Evolutionary conservation across 2,797 vertebrate genomes (phyloP), one percentile per base, ranked within the genome.

Genomic region (Sebastes nivosus): DNA sequence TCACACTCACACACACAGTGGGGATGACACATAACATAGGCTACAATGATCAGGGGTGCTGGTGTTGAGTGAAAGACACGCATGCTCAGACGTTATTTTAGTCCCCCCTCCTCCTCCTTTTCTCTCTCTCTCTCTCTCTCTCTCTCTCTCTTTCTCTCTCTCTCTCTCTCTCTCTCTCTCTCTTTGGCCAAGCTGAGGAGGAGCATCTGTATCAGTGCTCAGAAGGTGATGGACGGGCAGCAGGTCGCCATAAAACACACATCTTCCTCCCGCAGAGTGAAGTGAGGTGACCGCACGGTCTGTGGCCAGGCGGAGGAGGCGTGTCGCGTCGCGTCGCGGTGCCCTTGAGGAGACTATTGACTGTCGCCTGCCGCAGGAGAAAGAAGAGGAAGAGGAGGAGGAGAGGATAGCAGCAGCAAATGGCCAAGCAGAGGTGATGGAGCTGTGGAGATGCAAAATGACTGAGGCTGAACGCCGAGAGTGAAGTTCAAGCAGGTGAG

Each of bases 51-150:
- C 4, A 61, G 61, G 52, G 67, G 14, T 73, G 42, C 61, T 72
- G 67, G 59, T 69, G 60, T 74, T 72, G 38, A 12, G 50, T 58
- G 74, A 78, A 72, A 75, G 46, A 83, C 57, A 92, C 92, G 93
- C 94, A 95, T 93, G 92, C 94, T 91, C 91, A 91, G 75, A 93
- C 74, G 60, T 75, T 36, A 80, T 84, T 34, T 87, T 69, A 67
- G 27, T 20, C n/a, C 32, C 18, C 18, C 58, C 14, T 27, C 59
- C 12, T 42, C n/a, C 52, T 25, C 55, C 25, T 68, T 59, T 78
- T 68, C 63, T 25, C 59, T 70, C 66, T 20, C 20, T 67, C 63
- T 57, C 73, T 36, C 64, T 55, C 58, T 61, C 60, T 60, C 36
- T 67, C 67, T 60, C 67, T 58, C 73, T 70, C 66, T 18, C 16